phyloP scores from a whole-genome alignment of 2,797 vertebrate species.

The Scolopax rusticola region DNA sequence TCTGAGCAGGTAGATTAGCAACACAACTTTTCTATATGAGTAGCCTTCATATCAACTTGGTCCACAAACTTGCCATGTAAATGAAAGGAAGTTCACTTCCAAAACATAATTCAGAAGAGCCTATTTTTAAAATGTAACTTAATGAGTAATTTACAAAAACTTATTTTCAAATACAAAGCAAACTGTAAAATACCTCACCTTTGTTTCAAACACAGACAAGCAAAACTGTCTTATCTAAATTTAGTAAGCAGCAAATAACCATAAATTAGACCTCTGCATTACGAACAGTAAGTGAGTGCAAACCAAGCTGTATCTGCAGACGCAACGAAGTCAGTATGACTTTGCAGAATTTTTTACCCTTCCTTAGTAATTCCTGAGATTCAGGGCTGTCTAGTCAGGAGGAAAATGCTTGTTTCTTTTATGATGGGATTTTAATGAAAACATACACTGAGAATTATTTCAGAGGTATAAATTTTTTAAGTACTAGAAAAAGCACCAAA shows the following conservation, averaged over 20 bases:
- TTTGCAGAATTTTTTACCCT: conserved; percentile 40
- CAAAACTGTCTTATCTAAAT: not conserved
- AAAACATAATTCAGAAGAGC: not conserved
- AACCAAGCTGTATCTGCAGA: conserved; percentile 10
- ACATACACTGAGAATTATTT: not conserved
- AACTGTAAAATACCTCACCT: not conserved
- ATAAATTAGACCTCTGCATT: not conserved
- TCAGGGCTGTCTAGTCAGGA: not conserved
- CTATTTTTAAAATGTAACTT: not conserved
- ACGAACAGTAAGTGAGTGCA: not conserved
- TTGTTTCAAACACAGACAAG: not conserved
- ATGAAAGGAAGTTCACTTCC: not conserved
- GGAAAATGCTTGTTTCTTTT: not conserved
- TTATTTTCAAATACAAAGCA: not conserved
- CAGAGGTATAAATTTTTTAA: not conserved
- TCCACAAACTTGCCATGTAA: not conserved
- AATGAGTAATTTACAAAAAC: not conserved
- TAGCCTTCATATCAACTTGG: not conserved
- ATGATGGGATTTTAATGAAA: not conserved
- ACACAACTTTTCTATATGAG: not conserved
- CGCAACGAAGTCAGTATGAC: not conserved
- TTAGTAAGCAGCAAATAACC: not conserved
- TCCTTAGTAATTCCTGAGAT: not conserved
- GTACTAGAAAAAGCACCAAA: not conserved
- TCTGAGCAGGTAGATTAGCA: not conserved